Percentiles rank a stretch among this genome's conserved stretches.
Conservation (phyloP, 2,888 invertebrate species). For the Diaperis boleti region DNA sequence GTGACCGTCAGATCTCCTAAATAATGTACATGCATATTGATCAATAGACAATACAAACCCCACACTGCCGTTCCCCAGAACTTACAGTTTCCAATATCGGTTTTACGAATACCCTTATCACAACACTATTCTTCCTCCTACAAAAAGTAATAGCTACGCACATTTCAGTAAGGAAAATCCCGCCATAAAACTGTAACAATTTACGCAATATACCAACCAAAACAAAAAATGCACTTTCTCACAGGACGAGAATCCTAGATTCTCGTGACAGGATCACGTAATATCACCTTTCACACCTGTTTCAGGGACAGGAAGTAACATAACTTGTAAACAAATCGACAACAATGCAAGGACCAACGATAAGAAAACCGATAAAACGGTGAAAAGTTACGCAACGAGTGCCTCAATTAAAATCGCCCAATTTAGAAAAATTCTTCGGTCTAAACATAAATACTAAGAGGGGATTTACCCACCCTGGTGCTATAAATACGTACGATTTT, state of each 20-base stretch:
- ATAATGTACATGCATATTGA: too few relatives aligned
- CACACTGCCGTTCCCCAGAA: too few relatives aligned
- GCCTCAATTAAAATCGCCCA: background rate
- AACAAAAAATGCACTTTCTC: constrained; percentile 14
- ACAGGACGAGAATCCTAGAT: constrained; percentile 16
- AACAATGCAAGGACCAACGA: constrained; percentile 24
- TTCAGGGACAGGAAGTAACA: constrained; percentile 2
- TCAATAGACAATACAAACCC: too few relatives aligned
- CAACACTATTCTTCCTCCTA: background rate
- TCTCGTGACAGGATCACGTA: constrained; percentile 28
- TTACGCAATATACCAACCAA: constrained; percentile 7
- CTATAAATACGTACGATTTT: constrained; percentile 16
- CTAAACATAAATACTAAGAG: background rate
- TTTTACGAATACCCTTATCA: too few relatives aligned
- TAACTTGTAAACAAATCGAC: constrained; percentile 14
- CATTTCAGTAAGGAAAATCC: background rate
- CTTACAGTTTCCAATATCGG: too few relatives aligned
- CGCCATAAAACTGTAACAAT: background rate
- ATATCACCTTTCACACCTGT: constrained; percentile 24
- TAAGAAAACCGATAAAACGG: constrained; percentile 4
- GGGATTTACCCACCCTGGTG: constrained; percentile 2
- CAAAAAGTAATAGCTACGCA: background rate
- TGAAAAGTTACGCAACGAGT: constrained; percentile 1
- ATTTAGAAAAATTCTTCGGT: background rate
- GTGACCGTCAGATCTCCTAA: too few relatives aligned